Conservation (phyloP, 2,888 invertebrate genomes). For the Mimas tiliae region DNA sequence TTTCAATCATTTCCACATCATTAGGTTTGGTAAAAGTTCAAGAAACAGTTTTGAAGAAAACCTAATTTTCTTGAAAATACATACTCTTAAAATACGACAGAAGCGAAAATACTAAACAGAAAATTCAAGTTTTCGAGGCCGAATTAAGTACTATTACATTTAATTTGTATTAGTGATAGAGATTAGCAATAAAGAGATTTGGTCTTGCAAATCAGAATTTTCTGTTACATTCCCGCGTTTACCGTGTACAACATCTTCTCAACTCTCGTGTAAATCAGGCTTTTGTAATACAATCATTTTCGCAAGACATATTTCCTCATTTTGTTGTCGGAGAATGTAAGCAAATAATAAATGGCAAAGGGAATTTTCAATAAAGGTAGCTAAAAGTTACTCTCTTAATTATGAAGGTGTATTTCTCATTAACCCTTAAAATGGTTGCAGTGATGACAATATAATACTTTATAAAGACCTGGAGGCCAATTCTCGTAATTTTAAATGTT, state of each 20-base stretch:
- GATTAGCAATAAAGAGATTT: no score
- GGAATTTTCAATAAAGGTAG: constrained; percentile 14
- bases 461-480: neutral
- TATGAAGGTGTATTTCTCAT: constrained; percentile 18
- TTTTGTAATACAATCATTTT: neutral
- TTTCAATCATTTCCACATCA: neutral
- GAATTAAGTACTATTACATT: no score
- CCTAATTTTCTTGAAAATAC: no score
- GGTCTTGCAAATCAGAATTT: no score
- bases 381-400: constrained; percentile 13
- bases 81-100: no score
- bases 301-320: neutral
- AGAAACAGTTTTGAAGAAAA: neutral
- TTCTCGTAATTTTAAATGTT: no score
- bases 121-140: no score
- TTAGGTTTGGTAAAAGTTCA: neutral
- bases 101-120: no score
- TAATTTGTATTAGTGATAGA: no score
- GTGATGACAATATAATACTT: constrained; percentile 38
- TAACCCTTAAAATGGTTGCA: constrained; percentile 34
- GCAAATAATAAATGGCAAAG: constrained; percentile 19
- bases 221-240: no score
- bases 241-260: no score
- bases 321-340: neutral
- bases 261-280: no score